These are phyloP conservation scores for Noctua janthina DNA, from an alignment of 2,888 invertebrate species.

Conservation along the genomic window DNA sequence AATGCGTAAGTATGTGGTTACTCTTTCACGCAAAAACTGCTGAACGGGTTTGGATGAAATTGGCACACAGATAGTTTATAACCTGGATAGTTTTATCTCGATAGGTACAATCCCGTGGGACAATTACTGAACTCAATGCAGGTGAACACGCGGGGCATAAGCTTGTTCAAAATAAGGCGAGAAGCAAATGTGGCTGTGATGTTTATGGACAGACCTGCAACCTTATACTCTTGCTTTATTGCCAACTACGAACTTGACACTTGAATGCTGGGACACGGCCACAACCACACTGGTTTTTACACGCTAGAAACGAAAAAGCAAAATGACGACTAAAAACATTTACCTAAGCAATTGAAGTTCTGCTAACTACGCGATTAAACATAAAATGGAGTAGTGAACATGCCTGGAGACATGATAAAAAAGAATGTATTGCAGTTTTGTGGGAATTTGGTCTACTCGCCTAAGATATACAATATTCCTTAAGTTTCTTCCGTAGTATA, in stretches of 20 bases:
- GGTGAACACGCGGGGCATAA: not conserved
- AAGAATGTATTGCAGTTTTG: constrained; percentile 4
- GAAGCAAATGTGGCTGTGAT: constrained; percentile 34
- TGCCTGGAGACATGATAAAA: constrained; percentile 2
- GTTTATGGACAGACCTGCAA: constrained; percentile 56
- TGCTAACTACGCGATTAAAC: not conserved
- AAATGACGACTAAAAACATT: constrained; percentile 7
- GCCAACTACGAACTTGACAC: constrained; percentile 61
- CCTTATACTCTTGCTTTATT: constrained; percentile 53
- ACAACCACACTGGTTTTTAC: constrained; percentile 46
- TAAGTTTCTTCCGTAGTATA: not conserved
- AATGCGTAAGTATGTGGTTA: not conserved
- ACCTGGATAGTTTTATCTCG: not conserved
- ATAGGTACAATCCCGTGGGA: not conserved
- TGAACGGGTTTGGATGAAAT: not conserved
- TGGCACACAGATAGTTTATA: not conserved
- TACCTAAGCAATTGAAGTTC: constrained; percentile 13
- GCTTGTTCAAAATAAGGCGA: constrained; percentile 22
- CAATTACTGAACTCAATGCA: not conserved
- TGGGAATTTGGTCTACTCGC: not conserved
- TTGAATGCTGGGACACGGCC: constrained; percentile 40
- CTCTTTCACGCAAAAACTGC: not conserved
- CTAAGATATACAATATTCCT: not conserved
- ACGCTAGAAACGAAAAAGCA: constrained; percentile 4
- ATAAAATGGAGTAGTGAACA: constrained; percentile 13